Conservation (phyloP, 2,113 vertebrate genomes). For the Charina bottae region DNA sequence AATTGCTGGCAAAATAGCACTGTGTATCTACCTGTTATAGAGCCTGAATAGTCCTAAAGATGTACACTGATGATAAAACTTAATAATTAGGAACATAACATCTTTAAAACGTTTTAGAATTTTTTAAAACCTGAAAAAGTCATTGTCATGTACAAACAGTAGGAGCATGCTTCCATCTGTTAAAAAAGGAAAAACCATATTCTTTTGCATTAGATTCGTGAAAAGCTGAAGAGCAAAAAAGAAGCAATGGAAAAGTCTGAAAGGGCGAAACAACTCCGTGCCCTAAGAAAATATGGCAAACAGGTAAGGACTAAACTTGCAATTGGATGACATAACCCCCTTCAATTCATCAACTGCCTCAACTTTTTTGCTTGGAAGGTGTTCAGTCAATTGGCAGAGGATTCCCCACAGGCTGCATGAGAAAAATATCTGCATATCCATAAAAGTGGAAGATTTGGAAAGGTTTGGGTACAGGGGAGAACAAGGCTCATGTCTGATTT, state of each 20-base stretch:
- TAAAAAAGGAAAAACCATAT: not conserved
- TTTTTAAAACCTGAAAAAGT: not conserved
- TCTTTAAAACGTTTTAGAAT: not conserved
- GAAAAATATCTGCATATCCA: slow-evolving; percentile 2
- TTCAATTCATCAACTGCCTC: not conserved
- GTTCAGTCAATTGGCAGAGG: not conserved
- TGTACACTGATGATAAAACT: not conserved
- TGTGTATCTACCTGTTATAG: not conserved
- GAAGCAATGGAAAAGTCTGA: slow-evolving; percentile 90
- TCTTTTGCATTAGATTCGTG: slow-evolving; percentile 78
- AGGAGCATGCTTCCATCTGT: not conserved
- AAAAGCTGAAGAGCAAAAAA: slow-evolving; percentile 90
- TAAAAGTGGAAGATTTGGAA: not conserved
- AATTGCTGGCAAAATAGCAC: not conserved
- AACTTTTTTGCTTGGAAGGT: not conserved
- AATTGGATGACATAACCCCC: not conserved
- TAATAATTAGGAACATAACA: not conserved
- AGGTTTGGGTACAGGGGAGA: not conserved
- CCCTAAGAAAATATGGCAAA: slow-evolving; percentile 94
- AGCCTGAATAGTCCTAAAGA: not conserved
- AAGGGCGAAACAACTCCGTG: slow-evolving; percentile 93
- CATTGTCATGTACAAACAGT: not conserved
- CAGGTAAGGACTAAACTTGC: slow-evolving; percentile 80
- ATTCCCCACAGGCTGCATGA: not conserved
- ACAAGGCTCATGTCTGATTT: slow-evolving; percentile 37